These are phyloP conservation scores for Pagrus major DNA, from an alignment of 2,113 vertebrate species.

Conservation along the genomic window DNA sequence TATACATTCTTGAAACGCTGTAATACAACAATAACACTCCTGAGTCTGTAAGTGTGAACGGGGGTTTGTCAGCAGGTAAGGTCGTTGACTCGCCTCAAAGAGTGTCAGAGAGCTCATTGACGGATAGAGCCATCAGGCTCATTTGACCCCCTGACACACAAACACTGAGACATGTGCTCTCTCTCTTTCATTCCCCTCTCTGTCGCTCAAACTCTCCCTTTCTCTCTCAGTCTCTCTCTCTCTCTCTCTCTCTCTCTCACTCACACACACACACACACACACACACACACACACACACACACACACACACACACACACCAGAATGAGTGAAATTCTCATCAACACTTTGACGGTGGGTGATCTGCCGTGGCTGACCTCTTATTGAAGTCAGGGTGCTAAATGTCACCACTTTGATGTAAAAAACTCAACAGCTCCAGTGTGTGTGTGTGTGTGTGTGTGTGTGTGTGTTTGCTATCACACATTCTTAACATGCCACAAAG, in stretches of 20 bases:
- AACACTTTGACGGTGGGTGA: constrained; percentile 64
- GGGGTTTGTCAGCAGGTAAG: constrained; percentile 30
- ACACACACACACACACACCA: not conserved
- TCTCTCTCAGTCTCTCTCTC: not conserved
- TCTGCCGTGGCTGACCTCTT: constrained; percentile 71
- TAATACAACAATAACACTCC: not conserved
- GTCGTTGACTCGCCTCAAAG: constrained; percentile 34
- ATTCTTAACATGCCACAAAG: constrained; percentile 63
- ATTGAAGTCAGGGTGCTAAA: constrained; percentile 72
- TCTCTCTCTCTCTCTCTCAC: not conserved
- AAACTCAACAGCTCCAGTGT: constrained; percentile 59
- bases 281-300: not conserved
- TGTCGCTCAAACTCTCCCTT: not conserved
- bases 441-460: constrained; percentile 25
- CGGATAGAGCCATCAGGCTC: constrained; percentile 21
- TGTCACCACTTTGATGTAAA: constrained; percentile 81
- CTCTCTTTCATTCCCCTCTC: constrained; percentile 20
- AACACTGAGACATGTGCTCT: constrained; percentile 48
- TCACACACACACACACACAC: constrained; percentile 2
- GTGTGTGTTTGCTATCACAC: constrained; percentile 25
- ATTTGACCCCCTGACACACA: constrained; percentile 50
- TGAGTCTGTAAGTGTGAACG: not conserved
- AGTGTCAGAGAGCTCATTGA: constrained; percentile 17
- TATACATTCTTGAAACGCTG: not conserved
- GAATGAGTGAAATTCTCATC: constrained; percentile 55